Evolutionary conservation across 2,888 invertebrate genomes (phyloP).

Genomic region (Drepana falcataria): DNA sequence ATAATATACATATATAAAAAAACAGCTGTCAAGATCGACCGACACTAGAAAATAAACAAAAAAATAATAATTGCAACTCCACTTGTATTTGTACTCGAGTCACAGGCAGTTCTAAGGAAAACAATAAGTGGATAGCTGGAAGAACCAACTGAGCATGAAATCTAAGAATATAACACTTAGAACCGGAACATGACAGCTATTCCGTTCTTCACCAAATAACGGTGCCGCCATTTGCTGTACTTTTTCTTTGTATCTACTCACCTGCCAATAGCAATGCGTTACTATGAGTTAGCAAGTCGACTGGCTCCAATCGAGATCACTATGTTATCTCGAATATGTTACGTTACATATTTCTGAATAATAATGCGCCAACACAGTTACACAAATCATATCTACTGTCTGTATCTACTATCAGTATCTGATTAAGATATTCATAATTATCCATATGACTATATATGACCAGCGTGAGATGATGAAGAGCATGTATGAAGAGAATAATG

Average conservation of each 20-base stretch:
- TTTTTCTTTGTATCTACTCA: constrained; percentile 55
- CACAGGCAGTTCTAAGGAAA: constrained; percentile 5
- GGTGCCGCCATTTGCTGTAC: constrained; percentile 57
- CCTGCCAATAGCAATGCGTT: constrained; percentile 24
- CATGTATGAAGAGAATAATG: too few relatives aligned
- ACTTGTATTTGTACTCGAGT: not conserved
- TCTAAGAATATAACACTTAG: constrained; percentile 30
- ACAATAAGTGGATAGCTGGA: constrained; percentile 25
- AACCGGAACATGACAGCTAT: constrained; percentile 69
- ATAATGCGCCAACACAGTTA: too few relatives aligned
- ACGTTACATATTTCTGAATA: too few relatives aligned
- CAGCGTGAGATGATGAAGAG: too few relatives aligned
- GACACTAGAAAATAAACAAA: too few relatives aligned
- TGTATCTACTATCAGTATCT: too few relatives aligned
- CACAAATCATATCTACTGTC: too few relatives aligned
- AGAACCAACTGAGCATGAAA: constrained; percentile 26
- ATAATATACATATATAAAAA: too few relatives aligned
- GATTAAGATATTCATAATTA: too few relatives aligned
- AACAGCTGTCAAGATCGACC: too few relatives aligned
- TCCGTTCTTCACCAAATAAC: constrained; percentile 55
- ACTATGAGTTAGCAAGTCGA: constrained; percentile 18
- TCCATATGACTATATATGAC: too few relatives aligned
- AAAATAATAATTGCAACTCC: too few relatives aligned
- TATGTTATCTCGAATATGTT: not conserved
- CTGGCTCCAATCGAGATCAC: constrained; percentile 13